Base-by-base conservation (phyloP, 2,113 vertebrate genomes). In the Muscicapa adusta region DNA sequence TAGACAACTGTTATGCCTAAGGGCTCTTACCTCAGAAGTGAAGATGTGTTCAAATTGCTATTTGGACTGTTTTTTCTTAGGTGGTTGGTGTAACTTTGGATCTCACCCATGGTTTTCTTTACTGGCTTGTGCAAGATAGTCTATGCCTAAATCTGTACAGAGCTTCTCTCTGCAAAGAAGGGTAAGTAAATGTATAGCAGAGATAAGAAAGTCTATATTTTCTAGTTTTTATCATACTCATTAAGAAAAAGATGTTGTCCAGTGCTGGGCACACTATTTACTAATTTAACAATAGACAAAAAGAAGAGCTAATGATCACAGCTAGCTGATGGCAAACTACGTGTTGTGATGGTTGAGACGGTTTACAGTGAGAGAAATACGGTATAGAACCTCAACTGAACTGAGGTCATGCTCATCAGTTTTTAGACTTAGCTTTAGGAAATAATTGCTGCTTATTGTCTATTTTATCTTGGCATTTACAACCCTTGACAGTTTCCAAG, bases 61-160 rank as follows among this genome's bases (percentile, higher is more conserved):
- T 91, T 67, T 80, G 24, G 29, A 54, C 62, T 53, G 29, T 79
- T 13, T 91, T 84, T 54, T 15, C 33, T 71, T 92, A 98, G 98
- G 95, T 98, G 51, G 87, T 95, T 93, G 97, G 97, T 75, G 62
- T 98, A 73, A 97, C 98, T 68, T 91, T 98, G 88, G 97, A 98
- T 85, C 60, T 98, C 75, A 94, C 78, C 45, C 61, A 85, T 38
- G 86, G 91, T 36, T 93, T 96, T 56, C 96, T 98, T 31, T 98
- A 98, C 68, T 98, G 98, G 98, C 61, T 98, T 85, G 96, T 98
- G 58, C 97, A 97, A 96, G 97, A 98, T 14, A 96, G 80, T 78
- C 66, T 98, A 5, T 85, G 14, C 25, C 84, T 98, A 72, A 97
- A 98, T 57, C 93, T 98, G 40, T 97, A 97, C 66, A 96, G 93